Evolutionary conservation across 2,113 vertebrate genomes (phyloP).

Genomic region (Ammospiza caudacuta): DNA sequence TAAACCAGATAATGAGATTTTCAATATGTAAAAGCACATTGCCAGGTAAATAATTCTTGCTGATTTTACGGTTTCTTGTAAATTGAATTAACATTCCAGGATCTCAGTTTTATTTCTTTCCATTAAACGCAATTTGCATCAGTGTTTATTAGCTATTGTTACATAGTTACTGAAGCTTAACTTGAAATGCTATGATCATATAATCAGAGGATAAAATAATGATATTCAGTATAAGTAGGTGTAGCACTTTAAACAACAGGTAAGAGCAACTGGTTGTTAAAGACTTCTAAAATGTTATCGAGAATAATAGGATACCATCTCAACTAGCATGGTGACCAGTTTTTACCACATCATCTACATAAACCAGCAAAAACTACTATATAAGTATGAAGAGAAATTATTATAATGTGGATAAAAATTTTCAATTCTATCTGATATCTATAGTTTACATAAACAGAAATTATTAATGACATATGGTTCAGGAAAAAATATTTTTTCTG

Average conservation of each 20-base stretch:
- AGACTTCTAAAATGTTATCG: neutral
- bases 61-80: slow-evolving; percentile 47
- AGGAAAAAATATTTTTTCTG: neutral
- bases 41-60: slow-evolving; percentile 57
- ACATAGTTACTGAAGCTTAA: slow-evolving; percentile 59
- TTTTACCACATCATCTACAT: neutral
- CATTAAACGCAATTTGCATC: slow-evolving; percentile 34
- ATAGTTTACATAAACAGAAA: neutral
- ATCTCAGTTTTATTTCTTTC: neutral
- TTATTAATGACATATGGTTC: neutral
- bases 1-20: slow-evolving; percentile 30
- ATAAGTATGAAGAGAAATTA: neutral
- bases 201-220: slow-evolving; percentile 55
- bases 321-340: neutral
- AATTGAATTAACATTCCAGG: slow-evolving; percentile 50
- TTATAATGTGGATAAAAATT: neutral
- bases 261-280: neutral
- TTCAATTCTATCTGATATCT: neutral
- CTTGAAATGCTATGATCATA: slow-evolving; percentile 45
- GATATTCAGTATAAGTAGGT: neutral
- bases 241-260: neutral
- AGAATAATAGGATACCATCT: neutral
- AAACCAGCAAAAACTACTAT: neutral
- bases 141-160: slow-evolving; percentile 45
- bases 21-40: slow-evolving; percentile 9